phyloP scores from a whole-genome alignment of 2,113 vertebrate genomes.

The Vulpes ferrilata region DNA sequence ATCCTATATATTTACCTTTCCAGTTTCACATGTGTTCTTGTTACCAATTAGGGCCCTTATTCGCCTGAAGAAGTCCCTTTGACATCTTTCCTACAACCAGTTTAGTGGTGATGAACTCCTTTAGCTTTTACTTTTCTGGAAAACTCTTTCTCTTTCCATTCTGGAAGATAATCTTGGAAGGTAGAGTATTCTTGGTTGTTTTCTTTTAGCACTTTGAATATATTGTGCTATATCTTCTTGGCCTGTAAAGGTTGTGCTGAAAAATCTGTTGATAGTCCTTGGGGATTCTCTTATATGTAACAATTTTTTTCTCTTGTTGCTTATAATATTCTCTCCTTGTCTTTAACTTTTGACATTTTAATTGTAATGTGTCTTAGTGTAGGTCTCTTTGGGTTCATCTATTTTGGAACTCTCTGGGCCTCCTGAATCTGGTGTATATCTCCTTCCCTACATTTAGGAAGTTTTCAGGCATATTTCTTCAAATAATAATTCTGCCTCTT shows the following conservation, averaged over 20 bases:
- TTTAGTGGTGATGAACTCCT: neutral
- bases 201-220: neutral
- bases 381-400: neutral
- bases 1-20: neutral
- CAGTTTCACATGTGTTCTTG: neutral
- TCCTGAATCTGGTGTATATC: neutral
- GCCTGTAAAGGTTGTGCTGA: neutral
- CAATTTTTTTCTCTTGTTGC: neutral
- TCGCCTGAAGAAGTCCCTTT: neutral
- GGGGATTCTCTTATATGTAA: neutral
- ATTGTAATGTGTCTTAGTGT: neutral
- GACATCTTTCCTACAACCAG: neutral
- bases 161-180: neutral
- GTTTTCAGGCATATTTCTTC: neutral
- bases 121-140: neutral
- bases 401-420: neutral
- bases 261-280: neutral
- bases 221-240: neutral
- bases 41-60: neutral
- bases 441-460: neutral
- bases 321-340: neutral
- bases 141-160: neutral
- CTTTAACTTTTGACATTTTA: neutral
- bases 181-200: neutral
- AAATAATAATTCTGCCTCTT: neutral